These are phyloP conservation scores for Nematolebias whitei DNA, from an alignment of 2,113 vertebrate genomes.

Conservation along the genomic window DNA sequence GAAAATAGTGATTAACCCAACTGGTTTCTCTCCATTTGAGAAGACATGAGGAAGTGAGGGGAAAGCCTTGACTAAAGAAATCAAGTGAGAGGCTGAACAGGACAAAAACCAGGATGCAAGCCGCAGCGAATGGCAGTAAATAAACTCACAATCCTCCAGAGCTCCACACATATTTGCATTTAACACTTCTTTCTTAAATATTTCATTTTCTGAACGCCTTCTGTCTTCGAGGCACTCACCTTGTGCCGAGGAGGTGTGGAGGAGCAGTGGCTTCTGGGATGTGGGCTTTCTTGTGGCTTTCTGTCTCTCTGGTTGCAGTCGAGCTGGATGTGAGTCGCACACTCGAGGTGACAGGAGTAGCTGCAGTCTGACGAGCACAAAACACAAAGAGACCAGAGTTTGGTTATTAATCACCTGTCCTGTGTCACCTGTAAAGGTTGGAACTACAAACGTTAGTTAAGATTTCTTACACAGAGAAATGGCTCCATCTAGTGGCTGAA, in stretches of 20 bases:
- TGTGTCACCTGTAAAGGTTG: too few relatives aligned
- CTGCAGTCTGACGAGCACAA: slow-evolving; percentile 82
- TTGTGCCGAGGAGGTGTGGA: slow-evolving; percentile 62
- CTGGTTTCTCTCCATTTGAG: background rate
- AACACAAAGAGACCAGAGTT: slow-evolving; percentile 32
- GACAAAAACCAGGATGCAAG: slow-evolving; percentile 4
- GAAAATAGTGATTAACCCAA: slow-evolving; percentile 16
- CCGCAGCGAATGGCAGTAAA: slow-evolving; percentile 1
- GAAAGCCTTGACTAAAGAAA: background rate
- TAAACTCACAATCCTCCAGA: too few relatives aligned
- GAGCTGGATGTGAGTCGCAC: slow-evolving; percentile 85
- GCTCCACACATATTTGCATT: slow-evolving; percentile 8
- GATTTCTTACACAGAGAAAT: background rate
- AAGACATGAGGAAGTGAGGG: slow-evolving; percentile 1
- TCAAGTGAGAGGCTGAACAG: background rate
- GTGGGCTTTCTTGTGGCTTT: slow-evolving; percentile 57
- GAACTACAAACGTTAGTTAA: too few relatives aligned
- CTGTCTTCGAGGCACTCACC: slow-evolving; percentile 69
- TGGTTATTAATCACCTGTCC: background rate
- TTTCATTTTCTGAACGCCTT: too few relatives aligned
- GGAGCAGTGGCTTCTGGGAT: slow-evolving; percentile 73
- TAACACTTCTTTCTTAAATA: too few relatives aligned
- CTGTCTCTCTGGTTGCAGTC: slow-evolving; percentile 84
- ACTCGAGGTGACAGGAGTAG: slow-evolving; percentile 91
- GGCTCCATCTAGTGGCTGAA: slow-evolving; percentile 62